A percentile compares a stretch with the other conserved stretches of the same genome.
These are phyloP conservation scores for Tetanocera ferruginea DNA, from an alignment of 2,888 invertebrate species.

Conservation along the genomic window DNA sequence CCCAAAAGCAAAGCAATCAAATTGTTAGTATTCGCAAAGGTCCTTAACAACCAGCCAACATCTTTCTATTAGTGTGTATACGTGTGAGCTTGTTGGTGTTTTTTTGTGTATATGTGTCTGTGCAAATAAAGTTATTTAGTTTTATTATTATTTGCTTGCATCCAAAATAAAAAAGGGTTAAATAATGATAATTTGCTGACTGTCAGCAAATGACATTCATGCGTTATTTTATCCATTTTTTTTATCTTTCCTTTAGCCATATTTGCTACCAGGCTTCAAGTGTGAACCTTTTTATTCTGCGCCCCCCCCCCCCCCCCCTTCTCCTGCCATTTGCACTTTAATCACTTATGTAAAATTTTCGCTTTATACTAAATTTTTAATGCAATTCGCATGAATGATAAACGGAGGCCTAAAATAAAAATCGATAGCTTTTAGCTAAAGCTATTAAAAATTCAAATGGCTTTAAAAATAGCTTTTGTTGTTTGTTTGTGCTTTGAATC, in stretches of 20 bases:
- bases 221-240: not conserved
- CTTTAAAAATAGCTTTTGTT: too few species aligned
- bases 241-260: not conserved
- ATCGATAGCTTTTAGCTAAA: too few species aligned
- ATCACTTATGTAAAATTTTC: too few species aligned
- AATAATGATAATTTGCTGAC: constrained; percentile 24
- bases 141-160: not conserved
- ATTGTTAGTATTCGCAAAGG: constrained; percentile 1
- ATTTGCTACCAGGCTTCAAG: too few species aligned
- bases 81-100: not conserved
- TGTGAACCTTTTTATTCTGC: not conserved
- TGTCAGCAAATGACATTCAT: not conserved
- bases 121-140: constrained; percentile 18
- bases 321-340: not conserved
- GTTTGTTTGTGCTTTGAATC: too few species aligned
- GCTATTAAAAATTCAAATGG: too few species aligned
- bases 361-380: too few species aligned
- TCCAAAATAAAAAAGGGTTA: not conserved
- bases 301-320: too few species aligned
- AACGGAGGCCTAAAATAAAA: too few species aligned
- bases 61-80: too few species aligned
- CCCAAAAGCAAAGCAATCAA: constrained; percentile 16
- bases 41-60: not conserved
- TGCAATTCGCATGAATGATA: too few species aligned
- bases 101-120: not conserved